Conservation (phyloP, 2,797 vertebrate genomes). For the Tokudaia tokunoshimensis region DNA sequence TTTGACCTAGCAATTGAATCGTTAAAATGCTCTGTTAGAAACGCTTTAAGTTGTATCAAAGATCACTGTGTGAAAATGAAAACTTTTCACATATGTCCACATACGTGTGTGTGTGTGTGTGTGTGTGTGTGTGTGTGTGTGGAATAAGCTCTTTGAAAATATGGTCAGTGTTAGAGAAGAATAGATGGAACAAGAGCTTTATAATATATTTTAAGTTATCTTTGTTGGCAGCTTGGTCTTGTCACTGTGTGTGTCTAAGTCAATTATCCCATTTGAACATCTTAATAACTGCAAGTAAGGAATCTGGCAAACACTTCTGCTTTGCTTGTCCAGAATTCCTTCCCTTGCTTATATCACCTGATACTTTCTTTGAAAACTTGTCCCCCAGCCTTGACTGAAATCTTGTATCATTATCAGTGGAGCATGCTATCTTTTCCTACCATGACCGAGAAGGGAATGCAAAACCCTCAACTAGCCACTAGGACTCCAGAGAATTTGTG, state of each 20-base stretch:
- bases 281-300: neutral
- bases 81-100: neutral
- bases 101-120: too few relatives aligned
- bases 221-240: neutral
- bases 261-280: neutral
- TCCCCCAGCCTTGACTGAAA: neutral
- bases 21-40: neutral
- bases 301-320: neutral
- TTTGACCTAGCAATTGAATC: slow-evolving; percentile 40
- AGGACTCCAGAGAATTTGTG: neutral
- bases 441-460: neutral
- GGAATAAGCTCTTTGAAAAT: slow-evolving; percentile 46
- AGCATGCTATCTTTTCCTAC: neutral
- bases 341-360: neutral
- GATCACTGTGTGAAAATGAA: neutral
- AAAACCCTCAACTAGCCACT: neutral
- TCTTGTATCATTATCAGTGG: neutral
- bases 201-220: neutral
- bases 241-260: neutral
- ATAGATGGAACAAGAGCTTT: neutral
- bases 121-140: neutral
- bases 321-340: neutral
- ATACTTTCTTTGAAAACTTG: neutral
- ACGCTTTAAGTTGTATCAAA: neutral
- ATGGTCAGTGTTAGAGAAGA: neutral